Evolutionary conservation across 2,797 vertebrate species (phyloP).

Genomic region (Thunnus albacares): DNA sequence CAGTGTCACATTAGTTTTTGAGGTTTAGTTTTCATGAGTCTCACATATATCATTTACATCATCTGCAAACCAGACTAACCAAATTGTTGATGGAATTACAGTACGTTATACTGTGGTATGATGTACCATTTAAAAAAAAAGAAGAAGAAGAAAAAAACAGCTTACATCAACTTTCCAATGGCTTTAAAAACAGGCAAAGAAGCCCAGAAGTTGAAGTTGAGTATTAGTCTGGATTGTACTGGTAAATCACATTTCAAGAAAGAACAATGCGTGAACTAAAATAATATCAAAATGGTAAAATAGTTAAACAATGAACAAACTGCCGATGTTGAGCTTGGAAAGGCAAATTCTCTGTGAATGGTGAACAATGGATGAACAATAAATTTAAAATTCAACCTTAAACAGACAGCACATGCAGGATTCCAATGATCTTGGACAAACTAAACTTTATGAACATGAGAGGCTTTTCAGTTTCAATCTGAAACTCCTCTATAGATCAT

Average conservation of each 20-base stretch:
- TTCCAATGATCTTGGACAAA: background rate
- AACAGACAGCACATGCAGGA: conserved; percentile 4
- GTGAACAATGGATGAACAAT: conserved; percentile 3
- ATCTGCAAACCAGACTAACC: background rate
- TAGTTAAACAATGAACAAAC: conserved; percentile 15
- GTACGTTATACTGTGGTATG: conserved; percentile 3
- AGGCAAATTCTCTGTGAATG: background rate
- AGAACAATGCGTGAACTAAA: conserved; percentile 19
- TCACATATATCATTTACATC: conserved; percentile 34
- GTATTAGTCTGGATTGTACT: conserved; percentile 15
- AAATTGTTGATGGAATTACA: background rate
- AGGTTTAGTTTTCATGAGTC: conserved; percentile 13
- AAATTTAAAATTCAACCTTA: conserved; percentile 11
- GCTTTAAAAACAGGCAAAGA: conserved; percentile 46
- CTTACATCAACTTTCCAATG: conserved; percentile 34
- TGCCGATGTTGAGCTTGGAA: conserved; percentile 19
- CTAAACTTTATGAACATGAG: background rate
- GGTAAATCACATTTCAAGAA: conserved; percentile 19
- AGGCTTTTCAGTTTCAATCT: background rate
- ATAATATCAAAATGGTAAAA: conserved; percentile 10
- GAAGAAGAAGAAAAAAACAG: background rate
- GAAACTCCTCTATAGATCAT: background rate
- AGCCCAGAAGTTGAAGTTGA: background rate
- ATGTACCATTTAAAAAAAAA: conserved; percentile 1
- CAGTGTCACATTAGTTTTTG: conserved; percentile 20